A percentile compares a stretch with the other conserved stretches of the same genome.
phyloP scores from a whole-genome alignment of 2,797 vertebrate species.

The Ceryle rudis region DNA sequence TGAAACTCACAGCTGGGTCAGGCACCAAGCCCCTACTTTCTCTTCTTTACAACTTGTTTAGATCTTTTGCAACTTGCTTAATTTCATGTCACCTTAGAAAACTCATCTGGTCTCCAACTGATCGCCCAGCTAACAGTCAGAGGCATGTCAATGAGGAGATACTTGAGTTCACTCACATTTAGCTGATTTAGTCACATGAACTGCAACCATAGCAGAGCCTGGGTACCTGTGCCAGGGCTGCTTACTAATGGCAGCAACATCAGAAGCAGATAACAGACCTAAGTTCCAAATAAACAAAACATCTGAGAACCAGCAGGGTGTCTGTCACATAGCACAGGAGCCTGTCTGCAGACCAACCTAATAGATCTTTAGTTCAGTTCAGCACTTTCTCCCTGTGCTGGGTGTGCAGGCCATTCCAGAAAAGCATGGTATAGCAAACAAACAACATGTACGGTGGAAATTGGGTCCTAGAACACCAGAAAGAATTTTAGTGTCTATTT shows the following conservation, averaged over 20 bases:
- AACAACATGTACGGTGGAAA: neutral
- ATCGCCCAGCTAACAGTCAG: neutral
- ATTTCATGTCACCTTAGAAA: neutral
- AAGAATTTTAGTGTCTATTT: neutral
- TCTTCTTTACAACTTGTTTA: neutral
- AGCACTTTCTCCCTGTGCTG: neutral
- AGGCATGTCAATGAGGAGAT: neutral
- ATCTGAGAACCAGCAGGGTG: neutral
- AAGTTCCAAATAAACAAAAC: neutral
- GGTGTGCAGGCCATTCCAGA: neutral
- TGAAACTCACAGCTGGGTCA: neutral
- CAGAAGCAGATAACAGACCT: neutral
- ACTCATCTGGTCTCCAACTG: neutral
- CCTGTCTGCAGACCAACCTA: neutral
- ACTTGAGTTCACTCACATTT: neutral
- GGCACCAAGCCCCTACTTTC: neutral
- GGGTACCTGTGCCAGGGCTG: neutral
- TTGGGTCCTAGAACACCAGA: neutral
- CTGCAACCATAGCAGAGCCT: neutral
- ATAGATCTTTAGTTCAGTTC: neutral
- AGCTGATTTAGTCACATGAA: neutral
- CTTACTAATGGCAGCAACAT: neutral
- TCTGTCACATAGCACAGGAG: neutral
- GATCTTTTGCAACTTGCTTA: neutral
- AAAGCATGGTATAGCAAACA: neutral